These are phyloP conservation scores for Naso thynnoides DNA, from an alignment of 2,797 vertebrate species.

Conservation along the genomic window DNA sequence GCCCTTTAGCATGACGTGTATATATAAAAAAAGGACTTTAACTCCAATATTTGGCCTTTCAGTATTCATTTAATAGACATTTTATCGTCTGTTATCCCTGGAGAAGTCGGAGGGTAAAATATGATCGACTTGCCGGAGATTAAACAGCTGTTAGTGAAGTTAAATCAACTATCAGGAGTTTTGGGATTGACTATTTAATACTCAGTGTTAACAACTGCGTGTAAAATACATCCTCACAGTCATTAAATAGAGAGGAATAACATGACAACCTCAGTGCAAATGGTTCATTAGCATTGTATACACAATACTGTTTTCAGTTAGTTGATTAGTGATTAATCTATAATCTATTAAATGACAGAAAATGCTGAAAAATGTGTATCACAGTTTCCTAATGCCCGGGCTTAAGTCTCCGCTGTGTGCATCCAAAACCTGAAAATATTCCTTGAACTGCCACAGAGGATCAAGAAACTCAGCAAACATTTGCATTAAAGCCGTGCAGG, in stretches of 20 bases:
- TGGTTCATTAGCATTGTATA: neutral
- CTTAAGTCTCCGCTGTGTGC: neutral
- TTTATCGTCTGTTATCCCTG: neutral
- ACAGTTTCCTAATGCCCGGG: neutral
- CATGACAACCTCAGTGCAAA: too few species aligned
- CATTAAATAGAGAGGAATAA: neutral
- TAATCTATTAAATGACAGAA: too few species aligned
- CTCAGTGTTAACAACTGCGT: neutral
- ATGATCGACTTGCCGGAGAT: neutral
- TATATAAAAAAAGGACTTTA: neutral
- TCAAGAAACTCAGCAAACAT: too few species aligned
- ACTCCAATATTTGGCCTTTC: fast-evolving
- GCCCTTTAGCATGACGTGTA: slow-evolving; percentile 57
- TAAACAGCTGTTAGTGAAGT: neutral
- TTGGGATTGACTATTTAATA: too few species aligned
- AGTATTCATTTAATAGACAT: fast-evolving
- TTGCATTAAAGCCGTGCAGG: too few species aligned
- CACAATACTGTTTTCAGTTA: too few species aligned
- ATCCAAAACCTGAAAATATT: neutral
- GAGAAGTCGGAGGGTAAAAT: too few species aligned
- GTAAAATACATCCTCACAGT: neutral
- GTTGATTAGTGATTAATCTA: neutral
- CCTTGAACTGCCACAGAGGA: too few species aligned
- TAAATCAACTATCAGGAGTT: neutral
- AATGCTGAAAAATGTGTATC: too few species aligned